Evolutionary conservation across 2,888 invertebrate species (phyloP).

Genomic region (Dasysyrphus albostriatus): DNA sequence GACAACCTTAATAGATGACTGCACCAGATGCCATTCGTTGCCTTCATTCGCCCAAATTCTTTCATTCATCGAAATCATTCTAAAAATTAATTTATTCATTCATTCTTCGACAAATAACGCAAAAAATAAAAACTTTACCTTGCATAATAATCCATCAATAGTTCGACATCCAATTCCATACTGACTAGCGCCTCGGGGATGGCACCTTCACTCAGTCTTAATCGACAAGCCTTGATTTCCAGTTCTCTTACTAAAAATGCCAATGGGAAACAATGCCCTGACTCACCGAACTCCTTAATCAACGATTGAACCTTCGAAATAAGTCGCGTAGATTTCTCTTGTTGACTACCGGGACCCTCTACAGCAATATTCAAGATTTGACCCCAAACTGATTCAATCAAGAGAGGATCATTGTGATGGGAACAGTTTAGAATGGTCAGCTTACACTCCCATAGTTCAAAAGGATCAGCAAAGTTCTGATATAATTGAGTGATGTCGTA

Average conservation of each 20-base stretch:
- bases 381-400: constrained; percentile 96
- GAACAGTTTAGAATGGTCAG: constrained; percentile 97
- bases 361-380: constrained; percentile 87
- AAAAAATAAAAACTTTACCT: constrained; percentile 77
- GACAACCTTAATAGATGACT: constrained; percentile 90
- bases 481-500: constrained; percentile 96
- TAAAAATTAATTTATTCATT: constrained; percentile 78
- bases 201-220: constrained; percentile 89
- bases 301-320: constrained; percentile 91
- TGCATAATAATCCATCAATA: constrained; percentile 92
- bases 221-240: constrained; percentile 90
- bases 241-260: constrained; percentile 92
- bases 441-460: constrained; percentile 96
- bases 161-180: constrained; percentile 90
- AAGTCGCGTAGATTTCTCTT: constrained; percentile 88
- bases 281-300: constrained; percentile 91
- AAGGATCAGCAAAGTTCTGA: constrained; percentile 95
- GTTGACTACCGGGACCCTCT: constrained; percentile 83
- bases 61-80: constrained; percentile 92
- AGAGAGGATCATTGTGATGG: constrained; percentile 93
- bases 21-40: constrained; percentile 93
- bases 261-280: constrained; percentile 95
- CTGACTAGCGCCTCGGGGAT: constrained; percentile 91
- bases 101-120: neutral
- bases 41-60: constrained; percentile 93